phyloP scores from a whole-genome alignment of 2,113 vertebrate species.

The Eubucco bourcierii region DNA sequence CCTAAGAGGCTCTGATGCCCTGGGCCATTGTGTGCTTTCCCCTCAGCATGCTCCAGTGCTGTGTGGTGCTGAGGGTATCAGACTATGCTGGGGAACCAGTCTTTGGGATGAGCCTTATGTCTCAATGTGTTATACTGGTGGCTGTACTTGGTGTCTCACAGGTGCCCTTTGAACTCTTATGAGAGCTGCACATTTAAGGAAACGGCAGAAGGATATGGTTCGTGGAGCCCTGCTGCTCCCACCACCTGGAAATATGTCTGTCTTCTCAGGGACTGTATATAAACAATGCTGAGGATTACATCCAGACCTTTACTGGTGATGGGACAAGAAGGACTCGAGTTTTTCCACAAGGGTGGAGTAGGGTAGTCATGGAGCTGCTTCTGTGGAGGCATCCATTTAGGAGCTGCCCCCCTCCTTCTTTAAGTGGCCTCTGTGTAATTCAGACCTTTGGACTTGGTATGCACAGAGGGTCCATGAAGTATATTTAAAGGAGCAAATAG shows the following conservation, averaged over 20 bases:
- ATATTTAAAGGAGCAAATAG: conserved; percentile 8
- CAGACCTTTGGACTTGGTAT: neutral
- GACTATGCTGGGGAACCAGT: neutral
- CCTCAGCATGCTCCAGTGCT: neutral
- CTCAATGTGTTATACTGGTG: neutral
- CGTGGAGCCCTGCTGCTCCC: neutral
- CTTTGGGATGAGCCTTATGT: neutral
- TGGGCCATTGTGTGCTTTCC: neutral
- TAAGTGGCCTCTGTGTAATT: neutral
- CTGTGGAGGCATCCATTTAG: neutral
- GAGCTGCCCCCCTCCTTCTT: neutral
- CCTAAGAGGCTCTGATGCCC: neutral
- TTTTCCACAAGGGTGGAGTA: neutral
- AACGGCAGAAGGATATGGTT: neutral
- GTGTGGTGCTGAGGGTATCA: accelerated
- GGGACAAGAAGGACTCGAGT: neutral
- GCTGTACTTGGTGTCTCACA: neutral
- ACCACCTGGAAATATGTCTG: neutral
- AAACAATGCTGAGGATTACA: neutral
- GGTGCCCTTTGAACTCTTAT: neutral
- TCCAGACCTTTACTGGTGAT: neutral
- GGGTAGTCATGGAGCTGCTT: neutral
- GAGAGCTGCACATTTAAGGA: neutral
- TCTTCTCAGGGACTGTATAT: neutral
- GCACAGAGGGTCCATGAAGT: neutral